phyloP scores from a whole-genome alignment of 2,797 vertebrate genomes.

The Semaprochilodus insignis region DNA sequence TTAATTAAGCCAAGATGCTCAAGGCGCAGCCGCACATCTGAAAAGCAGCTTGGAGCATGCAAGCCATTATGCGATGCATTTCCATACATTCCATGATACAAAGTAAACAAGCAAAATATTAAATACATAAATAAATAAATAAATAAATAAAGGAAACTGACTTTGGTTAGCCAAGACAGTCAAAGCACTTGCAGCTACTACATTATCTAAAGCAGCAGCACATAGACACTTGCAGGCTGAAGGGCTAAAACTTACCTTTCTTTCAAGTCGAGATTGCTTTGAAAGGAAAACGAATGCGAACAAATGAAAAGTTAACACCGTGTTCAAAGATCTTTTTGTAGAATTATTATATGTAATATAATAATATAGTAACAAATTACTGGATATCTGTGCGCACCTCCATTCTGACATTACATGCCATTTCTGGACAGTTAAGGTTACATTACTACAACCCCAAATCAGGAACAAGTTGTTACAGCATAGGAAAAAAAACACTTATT shows the following conservation, averaged over 20 bases:
- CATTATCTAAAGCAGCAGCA: neutral
- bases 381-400: no score
- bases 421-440: no score
- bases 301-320: neutral
- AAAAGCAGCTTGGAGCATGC: conserved; percentile 2
- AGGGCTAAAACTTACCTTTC: conserved; percentile 83
- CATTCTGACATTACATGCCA: neutral
- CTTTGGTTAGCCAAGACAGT: neutral
- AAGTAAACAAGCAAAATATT: neutral
- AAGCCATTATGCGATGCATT: neutral
- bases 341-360: no score
- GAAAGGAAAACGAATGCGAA: conserved; percentile 76
- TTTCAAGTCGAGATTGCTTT: conserved; percentile 90
- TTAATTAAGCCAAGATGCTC: no score
- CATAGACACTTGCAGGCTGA: conserved; percentile 60
- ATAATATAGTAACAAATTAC: neutral
- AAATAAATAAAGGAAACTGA: neutral
- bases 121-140: neutral
- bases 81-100: neutral
- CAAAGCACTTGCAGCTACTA: neutral
- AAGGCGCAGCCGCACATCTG: no score
- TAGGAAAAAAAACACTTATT: no score
- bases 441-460: no score
- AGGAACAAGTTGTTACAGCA: no score
- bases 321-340: neutral